phyloP scores from a whole-genome alignment of 2,888 invertebrate species.

The Blastobasis adustella region DNA sequence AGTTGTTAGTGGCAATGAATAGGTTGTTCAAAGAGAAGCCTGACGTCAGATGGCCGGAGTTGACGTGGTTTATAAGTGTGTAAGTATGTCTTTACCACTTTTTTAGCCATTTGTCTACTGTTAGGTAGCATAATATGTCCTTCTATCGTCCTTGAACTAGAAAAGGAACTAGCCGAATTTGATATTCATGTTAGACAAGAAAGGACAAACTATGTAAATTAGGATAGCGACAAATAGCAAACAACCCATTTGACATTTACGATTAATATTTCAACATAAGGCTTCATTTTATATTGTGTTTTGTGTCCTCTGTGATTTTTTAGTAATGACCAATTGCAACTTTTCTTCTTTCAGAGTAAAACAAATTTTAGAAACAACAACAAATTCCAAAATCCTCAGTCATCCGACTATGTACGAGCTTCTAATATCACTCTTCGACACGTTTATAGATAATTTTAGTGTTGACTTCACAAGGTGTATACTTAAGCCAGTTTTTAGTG shows the following conservation, averaged over 20 bases:
- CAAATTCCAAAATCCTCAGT: constrained; percentile 44
- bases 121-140: no score
- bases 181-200: no score
- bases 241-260: no score
- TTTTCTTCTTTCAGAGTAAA: constrained; percentile 47
- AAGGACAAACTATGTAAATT: no score
- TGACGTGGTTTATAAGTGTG: constrained; percentile 81
- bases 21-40: constrained; percentile 72
- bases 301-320: background rate
- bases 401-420: constrained; percentile 49
- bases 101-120: background rate
- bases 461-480: constrained; percentile 73
- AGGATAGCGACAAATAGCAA: no score
- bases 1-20: constrained; percentile 77
- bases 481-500: constrained; percentile 74
- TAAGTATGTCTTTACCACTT: constrained; percentile 48
- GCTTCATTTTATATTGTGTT: no score
- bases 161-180: no score
- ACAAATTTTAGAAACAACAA: constrained; percentile 50
- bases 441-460: constrained; percentile 79
- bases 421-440: constrained; percentile 47
- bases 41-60: constrained; percentile 80
- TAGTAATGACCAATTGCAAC: background rate
- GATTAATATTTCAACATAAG: no score
- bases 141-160: no score